These are phyloP conservation scores for Tympanuchus pallidicinctus DNA, from an alignment of 2,113 vertebrate genomes.

Conservation along the genomic window DNA sequence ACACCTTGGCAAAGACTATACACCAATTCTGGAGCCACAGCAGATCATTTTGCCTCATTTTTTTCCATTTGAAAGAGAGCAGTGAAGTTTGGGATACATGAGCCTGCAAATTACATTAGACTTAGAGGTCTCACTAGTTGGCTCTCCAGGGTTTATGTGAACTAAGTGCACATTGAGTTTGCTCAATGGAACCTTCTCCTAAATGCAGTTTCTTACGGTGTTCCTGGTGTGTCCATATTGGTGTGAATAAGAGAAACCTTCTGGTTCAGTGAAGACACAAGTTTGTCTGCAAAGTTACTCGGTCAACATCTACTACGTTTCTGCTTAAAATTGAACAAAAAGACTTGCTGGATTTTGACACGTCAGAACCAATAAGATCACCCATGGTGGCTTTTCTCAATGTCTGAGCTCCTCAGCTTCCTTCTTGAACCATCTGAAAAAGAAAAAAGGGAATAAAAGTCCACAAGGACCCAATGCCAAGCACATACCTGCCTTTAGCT, in stretches of 20 bases:
- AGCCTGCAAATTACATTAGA: not conserved
- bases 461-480: not conserved
- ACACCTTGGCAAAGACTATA: not conserved
- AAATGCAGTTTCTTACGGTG: slow-evolving; percentile 14
- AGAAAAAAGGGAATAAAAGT: not conserved
- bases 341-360: not conserved
- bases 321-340: not conserved
- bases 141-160: slow-evolving; percentile 51
- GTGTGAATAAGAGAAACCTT: slow-evolving; percentile 65
- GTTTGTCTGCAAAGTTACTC: slow-evolving; percentile 41
- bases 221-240: slow-evolving; percentile 58
- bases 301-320: not conserved
- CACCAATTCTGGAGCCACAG: not conserved
- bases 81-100: slow-evolving; percentile 34
- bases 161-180: slow-evolving; percentile 54
- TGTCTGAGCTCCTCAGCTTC: not conserved
- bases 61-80: slow-evolving; percentile 16
- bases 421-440: not conserved
- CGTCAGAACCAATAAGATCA: not conserved
- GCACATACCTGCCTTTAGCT: not conserved
- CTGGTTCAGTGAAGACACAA: slow-evolving; percentile 55
- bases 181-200: slow-evolving; percentile 45
- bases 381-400: not conserved
- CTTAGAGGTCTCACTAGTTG: slow-evolving; percentile 49
- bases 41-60: not conserved